Conservation (phyloP, 2,888 invertebrate species). For the Chrysolina americana region DNA sequence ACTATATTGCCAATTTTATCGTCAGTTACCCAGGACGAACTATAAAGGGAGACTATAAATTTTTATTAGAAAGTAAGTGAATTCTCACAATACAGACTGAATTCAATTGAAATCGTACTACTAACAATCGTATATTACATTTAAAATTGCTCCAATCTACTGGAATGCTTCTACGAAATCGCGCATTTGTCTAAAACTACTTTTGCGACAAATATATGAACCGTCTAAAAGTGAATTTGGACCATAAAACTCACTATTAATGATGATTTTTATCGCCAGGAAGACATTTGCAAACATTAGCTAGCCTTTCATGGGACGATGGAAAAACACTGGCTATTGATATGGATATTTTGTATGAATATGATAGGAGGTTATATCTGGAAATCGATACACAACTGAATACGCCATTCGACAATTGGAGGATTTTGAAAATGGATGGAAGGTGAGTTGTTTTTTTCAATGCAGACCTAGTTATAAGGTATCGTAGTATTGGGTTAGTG, state of each 20-base stretch:
- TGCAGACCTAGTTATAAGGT: background rate
- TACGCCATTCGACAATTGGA: constrained; percentile 75
- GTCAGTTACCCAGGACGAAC: constrained; percentile 84
- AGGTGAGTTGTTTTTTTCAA: constrained; percentile 66
- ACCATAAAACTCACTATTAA: background rate
- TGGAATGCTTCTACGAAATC: constrained; percentile 3
- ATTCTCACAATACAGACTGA: constrained; percentile 22
- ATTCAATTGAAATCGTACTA: constrained; percentile 23
- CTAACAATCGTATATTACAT: constrained; percentile 15
- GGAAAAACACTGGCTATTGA: constrained; percentile 75
- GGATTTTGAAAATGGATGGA: constrained; percentile 71
- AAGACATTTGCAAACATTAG: constrained; percentile 70
- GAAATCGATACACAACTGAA: constrained; percentile 69
- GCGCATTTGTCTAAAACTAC: constrained; percentile 21
- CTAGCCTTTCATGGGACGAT: constrained; percentile 80
- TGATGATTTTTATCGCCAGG: constrained; percentile 55
- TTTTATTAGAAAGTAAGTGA: constrained; percentile 72
- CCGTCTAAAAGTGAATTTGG: constrained; percentile 21
- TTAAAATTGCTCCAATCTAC: constrained; percentile 24
- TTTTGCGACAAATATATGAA: constrained; percentile 26
- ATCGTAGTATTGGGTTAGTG: background rate
- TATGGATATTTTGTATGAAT: constrained; percentile 75
- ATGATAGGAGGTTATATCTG: constrained; percentile 70
- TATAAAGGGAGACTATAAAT: constrained; percentile 78
- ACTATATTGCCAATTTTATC: constrained; percentile 76